Conservation (phyloP, 2,113 vertebrate genomes). For the Aplodontia rufa region DNA sequence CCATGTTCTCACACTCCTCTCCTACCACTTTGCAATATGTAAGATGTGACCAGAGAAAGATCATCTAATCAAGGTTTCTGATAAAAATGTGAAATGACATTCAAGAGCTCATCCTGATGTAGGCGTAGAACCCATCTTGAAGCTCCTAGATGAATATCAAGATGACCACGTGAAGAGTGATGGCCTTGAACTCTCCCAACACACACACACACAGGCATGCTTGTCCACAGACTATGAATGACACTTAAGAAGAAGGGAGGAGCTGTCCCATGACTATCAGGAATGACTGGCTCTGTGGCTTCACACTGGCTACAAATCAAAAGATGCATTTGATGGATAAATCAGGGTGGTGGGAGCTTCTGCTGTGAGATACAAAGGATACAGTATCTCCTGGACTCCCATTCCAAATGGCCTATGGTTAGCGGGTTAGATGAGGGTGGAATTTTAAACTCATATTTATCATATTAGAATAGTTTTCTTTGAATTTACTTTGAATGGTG, state of each 20-base stretch:
- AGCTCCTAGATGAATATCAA: not conserved
- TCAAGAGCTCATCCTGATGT: not conserved
- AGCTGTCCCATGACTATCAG: not conserved
- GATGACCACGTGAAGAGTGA: not conserved
- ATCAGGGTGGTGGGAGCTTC: not conserved
- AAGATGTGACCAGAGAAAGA: not conserved
- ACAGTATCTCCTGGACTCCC: fast-evolving
- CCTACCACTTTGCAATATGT: not conserved
- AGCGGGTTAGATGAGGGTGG: not conserved
- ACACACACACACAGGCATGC: not conserved
- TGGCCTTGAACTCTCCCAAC: not conserved
- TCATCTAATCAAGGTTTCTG: constrained; percentile 8
- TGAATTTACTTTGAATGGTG: not conserved
- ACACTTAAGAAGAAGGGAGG: not conserved
- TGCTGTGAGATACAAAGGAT: not conserved
- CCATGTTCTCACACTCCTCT: not conserved
- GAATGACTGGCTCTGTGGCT: not conserved
- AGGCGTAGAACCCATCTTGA: not conserved
- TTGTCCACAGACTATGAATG: not conserved
- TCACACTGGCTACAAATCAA: not conserved
- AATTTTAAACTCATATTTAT: not conserved
- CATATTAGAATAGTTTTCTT: not conserved
- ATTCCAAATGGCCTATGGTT: not conserved
- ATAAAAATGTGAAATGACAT: not conserved
- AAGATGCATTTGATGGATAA: not conserved